These are phyloP conservation scores for Malurus cyaneus DNA, from an alignment of 2,113 vertebrate species.

Conservation along the genomic window DNA sequence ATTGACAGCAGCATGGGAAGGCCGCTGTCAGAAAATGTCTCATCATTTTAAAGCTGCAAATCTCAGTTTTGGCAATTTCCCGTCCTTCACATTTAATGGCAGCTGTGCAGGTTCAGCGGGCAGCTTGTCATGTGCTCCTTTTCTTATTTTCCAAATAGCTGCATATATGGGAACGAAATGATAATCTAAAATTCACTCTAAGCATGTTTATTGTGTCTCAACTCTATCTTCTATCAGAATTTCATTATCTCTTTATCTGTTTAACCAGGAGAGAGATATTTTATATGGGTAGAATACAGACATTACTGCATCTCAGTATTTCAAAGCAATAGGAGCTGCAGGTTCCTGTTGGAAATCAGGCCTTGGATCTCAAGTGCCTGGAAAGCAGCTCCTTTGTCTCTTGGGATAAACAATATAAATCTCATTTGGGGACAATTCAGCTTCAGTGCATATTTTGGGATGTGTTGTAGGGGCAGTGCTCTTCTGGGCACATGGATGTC, in stretches of 20 bases:
- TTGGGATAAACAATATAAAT: neutral
- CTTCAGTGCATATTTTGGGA: neutral
- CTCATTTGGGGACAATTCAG: neutral
- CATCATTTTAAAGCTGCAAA: neutral
- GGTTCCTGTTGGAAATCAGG: neutral
- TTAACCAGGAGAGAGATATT: neutral
- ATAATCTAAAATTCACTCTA: neutral
- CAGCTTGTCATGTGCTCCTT: neutral
- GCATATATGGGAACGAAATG: neutral
- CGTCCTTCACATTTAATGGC: neutral
- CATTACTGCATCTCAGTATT: rapidly evolving
- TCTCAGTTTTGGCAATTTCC: neutral
- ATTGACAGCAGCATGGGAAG: neutral
- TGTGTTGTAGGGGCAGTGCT: neutral
- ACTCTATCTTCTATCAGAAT: neutral
- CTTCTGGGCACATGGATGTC: neutral
- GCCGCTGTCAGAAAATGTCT: neutral
- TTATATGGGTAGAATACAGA: neutral
- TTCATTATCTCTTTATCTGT: neutral
- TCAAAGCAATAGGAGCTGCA: neutral
- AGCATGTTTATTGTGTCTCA: neutral
- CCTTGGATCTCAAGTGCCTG: neutral
- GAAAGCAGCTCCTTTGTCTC: neutral
- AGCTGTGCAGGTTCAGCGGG: neutral
- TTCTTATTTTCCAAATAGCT: neutral